Evolutionary conservation across 2,113 vertebrate species (phyloP).

Genomic region (Tachuris rubrigastra): DNA sequence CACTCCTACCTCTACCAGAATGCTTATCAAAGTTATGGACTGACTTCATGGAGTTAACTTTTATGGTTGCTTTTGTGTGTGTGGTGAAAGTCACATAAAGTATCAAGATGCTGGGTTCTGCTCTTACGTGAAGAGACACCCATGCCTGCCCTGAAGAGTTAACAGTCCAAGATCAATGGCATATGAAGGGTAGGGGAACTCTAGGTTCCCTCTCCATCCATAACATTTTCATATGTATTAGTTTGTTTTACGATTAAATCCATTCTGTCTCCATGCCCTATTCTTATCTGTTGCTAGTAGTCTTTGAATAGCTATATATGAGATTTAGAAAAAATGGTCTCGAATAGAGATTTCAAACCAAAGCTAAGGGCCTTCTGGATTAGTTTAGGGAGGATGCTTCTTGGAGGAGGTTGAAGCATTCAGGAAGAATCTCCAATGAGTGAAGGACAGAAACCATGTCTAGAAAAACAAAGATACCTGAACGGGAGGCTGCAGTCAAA

Average conservation of each 20-base stretch:
- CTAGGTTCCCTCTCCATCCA: neutral
- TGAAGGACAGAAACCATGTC: neutral
- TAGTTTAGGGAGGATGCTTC: neutral
- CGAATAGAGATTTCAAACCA: neutral
- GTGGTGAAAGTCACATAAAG: neutral
- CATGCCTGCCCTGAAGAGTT: neutral
- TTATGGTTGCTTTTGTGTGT: neutral
- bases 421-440: neutral
- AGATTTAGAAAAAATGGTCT: neutral
- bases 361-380: neutral
- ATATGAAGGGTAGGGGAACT: neutral
- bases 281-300: neutral
- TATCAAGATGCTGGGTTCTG: neutral
- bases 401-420: neutral
- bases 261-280: neutral
- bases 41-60: neutral
- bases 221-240: neutral
- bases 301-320: neutral
- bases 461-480: neutral
- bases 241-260: neutral
- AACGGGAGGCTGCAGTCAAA: neutral
- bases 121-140: rapidly evolving
- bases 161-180: neutral
- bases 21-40: neutral
- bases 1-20: neutral